A percentile compares a stretch with the other conserved stretches of the same genome.
These are phyloP conservation scores for Diloba caeruleocephala DNA, from an alignment of 2,888 invertebrate genomes.

Conservation along the genomic window DNA sequence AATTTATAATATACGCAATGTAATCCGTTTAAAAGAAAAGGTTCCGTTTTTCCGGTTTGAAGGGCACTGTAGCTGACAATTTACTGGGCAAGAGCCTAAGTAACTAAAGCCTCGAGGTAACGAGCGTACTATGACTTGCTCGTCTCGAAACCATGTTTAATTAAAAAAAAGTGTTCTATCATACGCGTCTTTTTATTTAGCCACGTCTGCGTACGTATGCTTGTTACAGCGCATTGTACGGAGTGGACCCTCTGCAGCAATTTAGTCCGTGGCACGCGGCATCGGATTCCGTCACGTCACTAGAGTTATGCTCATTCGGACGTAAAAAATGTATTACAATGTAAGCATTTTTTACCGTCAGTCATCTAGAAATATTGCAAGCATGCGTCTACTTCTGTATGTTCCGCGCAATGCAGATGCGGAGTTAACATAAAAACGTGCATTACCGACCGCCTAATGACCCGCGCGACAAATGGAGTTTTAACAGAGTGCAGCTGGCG, in stretches of 20 bases:
- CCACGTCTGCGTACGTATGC: not conserved
- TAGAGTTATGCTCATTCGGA: slow-evolving; percentile 32
- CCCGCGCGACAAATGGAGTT: slow-evolving; percentile 32
- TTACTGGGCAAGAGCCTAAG: no score
- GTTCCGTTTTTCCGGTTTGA: no score
- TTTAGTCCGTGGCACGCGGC: slow-evolving; percentile 9
- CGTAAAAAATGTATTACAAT: slow-evolving; percentile 48
- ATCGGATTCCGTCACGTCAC: slow-evolving; percentile 51
- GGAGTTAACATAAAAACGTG: slow-evolving; percentile 40
- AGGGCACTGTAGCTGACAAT: no score
- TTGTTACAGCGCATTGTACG: no score
- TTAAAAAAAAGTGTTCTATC: no score
- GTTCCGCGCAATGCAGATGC: slow-evolving; percentile 42
- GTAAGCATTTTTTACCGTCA: slow-evolving; percentile 37
- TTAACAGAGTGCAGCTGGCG: slow-evolving; percentile 40
- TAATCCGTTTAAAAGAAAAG: no score
- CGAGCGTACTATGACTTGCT: no score
- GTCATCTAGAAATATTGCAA: slow-evolving; percentile 44
- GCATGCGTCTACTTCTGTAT: slow-evolving; percentile 35
- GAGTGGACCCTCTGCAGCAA: slow-evolving; percentile 16
- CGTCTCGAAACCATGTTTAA: no score
- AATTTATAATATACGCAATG: no score
- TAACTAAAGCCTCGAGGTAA: no score
- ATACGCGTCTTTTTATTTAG: no score
- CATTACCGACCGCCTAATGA: slow-evolving; percentile 40